Conservation (phyloP, 2,888 invertebrate species). For the Philonicus albiceps region DNA sequence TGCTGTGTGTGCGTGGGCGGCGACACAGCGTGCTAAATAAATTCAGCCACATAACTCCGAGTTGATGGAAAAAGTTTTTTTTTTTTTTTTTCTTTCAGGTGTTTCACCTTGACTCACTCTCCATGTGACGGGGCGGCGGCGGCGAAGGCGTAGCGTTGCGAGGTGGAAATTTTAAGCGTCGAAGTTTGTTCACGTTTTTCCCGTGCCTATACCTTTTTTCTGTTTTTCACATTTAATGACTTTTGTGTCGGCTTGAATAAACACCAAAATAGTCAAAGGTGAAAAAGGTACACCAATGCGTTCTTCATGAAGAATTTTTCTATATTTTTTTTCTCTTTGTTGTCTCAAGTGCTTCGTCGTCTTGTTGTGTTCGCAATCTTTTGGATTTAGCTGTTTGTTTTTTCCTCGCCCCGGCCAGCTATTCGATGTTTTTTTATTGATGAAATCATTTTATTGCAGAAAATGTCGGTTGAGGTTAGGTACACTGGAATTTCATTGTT, state of each 20-base stretch:
- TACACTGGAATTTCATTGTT: background rate
- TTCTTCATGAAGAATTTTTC: background rate
- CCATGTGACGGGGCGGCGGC: background rate
- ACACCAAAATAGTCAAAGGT: conserved; percentile 15
- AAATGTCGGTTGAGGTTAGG: conserved; percentile 28
- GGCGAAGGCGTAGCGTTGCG: background rate
- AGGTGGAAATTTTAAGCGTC: background rate
- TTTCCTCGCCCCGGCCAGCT: background rate
- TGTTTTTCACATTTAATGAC: background rate
- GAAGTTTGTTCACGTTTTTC: conserved; percentile 24
- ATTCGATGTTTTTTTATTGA: background rate
- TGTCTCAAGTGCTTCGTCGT: background rate
- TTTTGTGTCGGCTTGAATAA: conserved; percentile 26
- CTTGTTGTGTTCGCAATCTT: background rate
- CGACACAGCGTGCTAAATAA: background rate
- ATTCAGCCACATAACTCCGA: conserved; percentile 3
- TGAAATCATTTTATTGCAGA: conserved; percentile 14
- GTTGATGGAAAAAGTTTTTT: conserved; percentile 14
- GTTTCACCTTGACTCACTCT: conserved; percentile 36
- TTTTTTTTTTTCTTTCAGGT: conserved; percentile 12
- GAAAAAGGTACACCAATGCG: background rate
- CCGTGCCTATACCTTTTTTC: background rate
- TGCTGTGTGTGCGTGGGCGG: conserved; percentile 22
- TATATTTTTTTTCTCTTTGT: background rate
- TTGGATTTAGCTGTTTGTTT: background rate